Conservation (phyloP, 2,113 vertebrate species). For the Tringa solitaria region DNA sequence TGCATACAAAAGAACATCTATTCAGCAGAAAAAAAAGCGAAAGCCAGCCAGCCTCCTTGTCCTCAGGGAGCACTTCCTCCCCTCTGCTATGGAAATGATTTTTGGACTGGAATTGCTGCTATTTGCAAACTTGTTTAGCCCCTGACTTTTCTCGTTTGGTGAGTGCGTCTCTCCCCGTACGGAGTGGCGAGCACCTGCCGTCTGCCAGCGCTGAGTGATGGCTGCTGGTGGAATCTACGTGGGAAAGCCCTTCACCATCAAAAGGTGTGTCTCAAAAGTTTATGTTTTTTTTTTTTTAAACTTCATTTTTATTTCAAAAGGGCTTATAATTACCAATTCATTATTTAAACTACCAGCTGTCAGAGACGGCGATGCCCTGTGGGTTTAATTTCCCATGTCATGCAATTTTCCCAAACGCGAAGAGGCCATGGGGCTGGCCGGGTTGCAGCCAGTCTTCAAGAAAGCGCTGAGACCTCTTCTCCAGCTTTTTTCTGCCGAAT, state of each 20-base stretch:
- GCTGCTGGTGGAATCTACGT: conserved; percentile 20
- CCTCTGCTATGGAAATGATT: conserved; percentile 48
- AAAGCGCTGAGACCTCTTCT: not conserved
- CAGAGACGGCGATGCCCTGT: not conserved
- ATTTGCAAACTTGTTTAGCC: conserved; percentile 39
- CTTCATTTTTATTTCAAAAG: conserved; percentile 59
- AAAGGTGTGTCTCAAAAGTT: conserved; percentile 53
- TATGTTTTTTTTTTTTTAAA: not conserved
- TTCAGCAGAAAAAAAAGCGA: not conserved
- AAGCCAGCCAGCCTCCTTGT: conserved; percentile 22
- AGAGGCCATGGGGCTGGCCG: rapidly evolving
- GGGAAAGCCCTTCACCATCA: conserved; percentile 41
- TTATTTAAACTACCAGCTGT: conserved; percentile 62
- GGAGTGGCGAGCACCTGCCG: conserved; percentile 29
- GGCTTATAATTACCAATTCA: conserved; percentile 46
- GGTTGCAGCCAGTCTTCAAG: not conserved
- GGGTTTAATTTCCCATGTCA: conserved; percentile 28
- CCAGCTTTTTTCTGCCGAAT: not conserved
- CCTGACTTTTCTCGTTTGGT: conserved; percentile 55
- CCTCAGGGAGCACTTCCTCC: conserved; percentile 18
- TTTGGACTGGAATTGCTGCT: conserved; percentile 51
- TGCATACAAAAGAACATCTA: not conserved
- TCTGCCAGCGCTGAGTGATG: conserved; percentile 31
- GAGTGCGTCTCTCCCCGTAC: not conserved
- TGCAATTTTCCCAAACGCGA: not conserved